Evolutionary conservation across 2,888 invertebrate genomes (phyloP).

Genomic region (Harpagoxenus sublaevis): DNA sequence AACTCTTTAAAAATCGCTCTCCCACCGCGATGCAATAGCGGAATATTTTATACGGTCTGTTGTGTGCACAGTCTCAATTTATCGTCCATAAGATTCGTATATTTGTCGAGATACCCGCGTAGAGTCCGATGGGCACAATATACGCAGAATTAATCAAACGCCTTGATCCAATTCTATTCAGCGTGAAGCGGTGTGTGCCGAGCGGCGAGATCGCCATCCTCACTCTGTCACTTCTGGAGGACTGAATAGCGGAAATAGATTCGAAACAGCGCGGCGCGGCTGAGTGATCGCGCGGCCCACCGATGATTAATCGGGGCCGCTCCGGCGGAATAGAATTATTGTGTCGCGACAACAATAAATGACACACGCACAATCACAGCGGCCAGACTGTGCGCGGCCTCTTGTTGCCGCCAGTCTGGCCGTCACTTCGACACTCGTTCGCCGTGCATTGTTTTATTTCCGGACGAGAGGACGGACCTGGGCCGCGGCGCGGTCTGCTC

Average conservation of each 20-base stretch:
- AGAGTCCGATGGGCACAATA: background rate
- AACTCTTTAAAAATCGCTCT: background rate
- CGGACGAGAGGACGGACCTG: conserved; percentile 49
- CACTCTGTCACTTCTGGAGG: conserved; percentile 43
- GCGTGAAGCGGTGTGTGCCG: background rate
- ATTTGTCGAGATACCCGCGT: background rate
- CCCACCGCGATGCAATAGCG: too few relatives aligned
- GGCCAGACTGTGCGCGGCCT: background rate
- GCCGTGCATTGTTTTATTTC: conserved; percentile 56
- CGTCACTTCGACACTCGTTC: conserved; percentile 44
- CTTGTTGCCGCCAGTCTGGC: conserved; percentile 40
- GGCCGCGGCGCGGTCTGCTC: conserved; percentile 21
- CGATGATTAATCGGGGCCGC: conserved; percentile 66
- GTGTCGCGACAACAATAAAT: conserved; percentile 66
- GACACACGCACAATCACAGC: conserved; percentile 60
- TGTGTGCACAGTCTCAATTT: background rate
- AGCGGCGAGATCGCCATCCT: background rate
- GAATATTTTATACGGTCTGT: too few relatives aligned
- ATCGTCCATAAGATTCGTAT: conserved; percentile 14
- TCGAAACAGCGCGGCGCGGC: conserved; percentile 54
- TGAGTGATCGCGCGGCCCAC: conserved; percentile 61
- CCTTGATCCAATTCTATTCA: conserved; percentile 36
- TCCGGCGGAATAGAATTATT: conserved; percentile 65
- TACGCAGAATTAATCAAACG: conserved; percentile 39
- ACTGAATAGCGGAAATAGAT: conserved; percentile 65